These are phyloP conservation scores for Gobionotothen gibberifrons DNA, from an alignment of 2,797 vertebrate genomes.

Conservation along the genomic window DNA sequence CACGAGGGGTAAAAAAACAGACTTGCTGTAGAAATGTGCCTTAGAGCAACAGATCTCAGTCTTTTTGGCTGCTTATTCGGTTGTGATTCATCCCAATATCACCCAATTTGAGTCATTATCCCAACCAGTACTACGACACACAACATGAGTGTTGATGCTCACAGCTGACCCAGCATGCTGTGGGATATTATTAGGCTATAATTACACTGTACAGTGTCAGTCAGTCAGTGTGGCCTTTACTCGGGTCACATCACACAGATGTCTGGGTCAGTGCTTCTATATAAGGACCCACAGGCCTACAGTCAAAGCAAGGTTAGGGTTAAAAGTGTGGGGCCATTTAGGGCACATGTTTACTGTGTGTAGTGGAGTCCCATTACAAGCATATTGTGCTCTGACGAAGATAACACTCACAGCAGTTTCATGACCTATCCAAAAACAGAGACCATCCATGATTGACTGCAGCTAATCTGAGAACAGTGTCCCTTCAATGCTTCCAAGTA, in stretches of 20 bases:
- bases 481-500: constrained; percentile 45
- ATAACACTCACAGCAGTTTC: constrained; percentile 57
- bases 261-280: constrained; percentile 59
- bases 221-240: constrained; percentile 54
- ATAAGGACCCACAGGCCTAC: constrained; percentile 44
- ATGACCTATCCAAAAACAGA: constrained; percentile 66
- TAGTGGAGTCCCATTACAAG: constrained; percentile 57
- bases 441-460: constrained; percentile 56
- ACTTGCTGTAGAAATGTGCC: constrained; percentile 21
- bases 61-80: constrained; percentile 15
- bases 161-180: constrained; percentile 37
- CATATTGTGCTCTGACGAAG: constrained; percentile 40
- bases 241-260: constrained; percentile 49
- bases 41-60: constrained; percentile 21
- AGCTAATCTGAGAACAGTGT: constrained; percentile 66
- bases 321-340: constrained; percentile 53
- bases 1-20: constrained; percentile 50
- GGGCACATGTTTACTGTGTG: constrained; percentile 59
- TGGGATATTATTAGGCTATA: constrained; percentile 60
- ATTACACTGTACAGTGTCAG: constrained; percentile 56
- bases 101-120: not conserved
- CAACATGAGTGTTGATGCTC: constrained; percentile 25
- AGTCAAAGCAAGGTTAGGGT: constrained; percentile 45
- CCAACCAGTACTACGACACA: constrained; percentile 9
- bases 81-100: constrained; percentile 9